These are phyloP conservation scores for Morpho deidamia DNA, from an alignment of 2,888 invertebrate species.

Conservation along the genomic window DNA sequence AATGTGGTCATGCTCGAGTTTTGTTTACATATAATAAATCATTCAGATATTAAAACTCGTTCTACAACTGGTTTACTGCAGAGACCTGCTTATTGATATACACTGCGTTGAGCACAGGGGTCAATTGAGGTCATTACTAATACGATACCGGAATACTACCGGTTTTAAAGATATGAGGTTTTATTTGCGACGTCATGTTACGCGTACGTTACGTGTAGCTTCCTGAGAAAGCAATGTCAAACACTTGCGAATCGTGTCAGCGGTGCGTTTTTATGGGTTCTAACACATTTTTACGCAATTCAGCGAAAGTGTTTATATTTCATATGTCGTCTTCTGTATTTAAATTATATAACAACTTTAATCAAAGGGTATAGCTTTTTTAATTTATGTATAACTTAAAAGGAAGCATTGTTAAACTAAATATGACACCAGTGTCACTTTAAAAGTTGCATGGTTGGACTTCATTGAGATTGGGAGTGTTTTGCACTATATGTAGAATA, in stretches of 20 bases:
- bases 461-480: too few relatives aligned
- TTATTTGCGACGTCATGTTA: constrained; percentile 39
- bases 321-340: neutral
- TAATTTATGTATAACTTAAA: too few relatives aligned
- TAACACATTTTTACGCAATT: constrained; percentile 39
- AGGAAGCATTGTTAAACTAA: too few relatives aligned
- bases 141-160: constrained; percentile 46
- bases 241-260: constrained; percentile 31
- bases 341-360: too few relatives aligned
- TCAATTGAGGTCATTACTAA: constrained; percentile 61
- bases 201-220: constrained; percentile 38
- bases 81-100: constrained; percentile 38
- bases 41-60: constrained; percentile 34
- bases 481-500: too few relatives aligned
- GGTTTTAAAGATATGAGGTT: constrained; percentile 65
- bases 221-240: constrained; percentile 38
- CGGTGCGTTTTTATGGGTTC: constrained; percentile 24
- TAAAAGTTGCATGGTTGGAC: too few relatives aligned
- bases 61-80: constrained; percentile 36
- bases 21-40: constrained; percentile 17
- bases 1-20: neutral
- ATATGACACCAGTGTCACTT: too few relatives aligned
- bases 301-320: constrained; percentile 39
- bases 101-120: constrained; percentile 32
- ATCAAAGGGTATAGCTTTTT: too few relatives aligned